phyloP scores from a whole-genome alignment of 1,140 invertebrate genomes.

The Cydia strobilella region DNA sequence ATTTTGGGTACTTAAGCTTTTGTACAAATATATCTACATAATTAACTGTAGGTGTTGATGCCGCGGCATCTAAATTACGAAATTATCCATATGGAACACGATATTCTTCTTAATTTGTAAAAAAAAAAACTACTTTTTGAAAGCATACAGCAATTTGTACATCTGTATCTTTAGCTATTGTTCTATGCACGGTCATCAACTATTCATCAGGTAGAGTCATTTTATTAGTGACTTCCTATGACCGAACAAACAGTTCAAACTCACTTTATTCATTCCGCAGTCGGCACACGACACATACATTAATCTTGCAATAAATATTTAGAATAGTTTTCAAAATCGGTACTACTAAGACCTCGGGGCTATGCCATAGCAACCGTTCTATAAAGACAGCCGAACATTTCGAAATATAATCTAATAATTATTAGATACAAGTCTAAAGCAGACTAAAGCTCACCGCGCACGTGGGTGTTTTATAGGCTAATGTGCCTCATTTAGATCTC shows the following conservation, averaged over 20 bases:
- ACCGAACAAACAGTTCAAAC: not conserved
- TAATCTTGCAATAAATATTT: not conserved
- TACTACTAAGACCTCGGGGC: not conserved
- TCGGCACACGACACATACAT: not conserved
- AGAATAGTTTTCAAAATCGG: not conserved
- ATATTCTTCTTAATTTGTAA: too few relatives aligned
- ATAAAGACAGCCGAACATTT: not conserved
- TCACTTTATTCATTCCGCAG: not conserved
- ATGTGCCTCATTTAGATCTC: conserved; percentile 23
- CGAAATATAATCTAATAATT: conserved; percentile 23
- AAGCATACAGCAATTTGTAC: too few relatives aligned
- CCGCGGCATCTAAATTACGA: too few relatives aligned
- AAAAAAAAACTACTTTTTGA: too few relatives aligned
- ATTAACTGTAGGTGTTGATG: too few relatives aligned
- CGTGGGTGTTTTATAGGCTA: conserved; percentile 25
- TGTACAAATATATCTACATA: not conserved
- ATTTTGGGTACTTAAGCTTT: not conserved
- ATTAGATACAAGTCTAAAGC: not conserved
- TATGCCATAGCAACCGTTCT: not conserved
- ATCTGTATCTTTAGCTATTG: too few relatives aligned
- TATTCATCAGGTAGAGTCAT: too few relatives aligned
- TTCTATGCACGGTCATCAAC: too few relatives aligned
- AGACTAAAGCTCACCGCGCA: conserved; percentile 14
- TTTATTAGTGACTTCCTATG: too few relatives aligned
- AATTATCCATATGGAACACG: too few relatives aligned